Evolutionary conservation across 2,888 invertebrate genomes (phyloP), one percentile per base, ranked within the genome.

Genomic region (Agriopis leucophaearia): DNA sequence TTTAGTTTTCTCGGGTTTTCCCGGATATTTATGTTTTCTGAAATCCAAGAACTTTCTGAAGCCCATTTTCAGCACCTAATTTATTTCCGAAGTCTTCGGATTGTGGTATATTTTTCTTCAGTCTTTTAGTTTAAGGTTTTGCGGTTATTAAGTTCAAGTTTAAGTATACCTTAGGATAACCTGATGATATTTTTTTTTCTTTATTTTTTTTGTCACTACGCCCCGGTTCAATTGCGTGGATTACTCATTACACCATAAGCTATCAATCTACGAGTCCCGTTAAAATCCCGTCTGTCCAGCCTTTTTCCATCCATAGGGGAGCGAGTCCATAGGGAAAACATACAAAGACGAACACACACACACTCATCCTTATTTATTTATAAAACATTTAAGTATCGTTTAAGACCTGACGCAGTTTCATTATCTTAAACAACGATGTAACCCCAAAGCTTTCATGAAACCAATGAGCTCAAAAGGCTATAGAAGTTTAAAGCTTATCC

Each of bases 21-120:
- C 45, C 58, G 63, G 71, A 74, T 73, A 76, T 73, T 76, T 72
- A 73, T 73, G 74, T 72, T 73, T 71, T 69, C 74, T 69, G 68
- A 68, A 69, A 71, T 70, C 71, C 72, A 52, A 66, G 71, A 74
- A 72, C 73, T 72, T 71, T 72, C 72, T 55, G 57, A 55, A 62
- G 68, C 65, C 66, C 71, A 60, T 75, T 75, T 64, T 71, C 70
- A 48, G 51, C 72, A 70, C 71, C 70, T 73, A 71, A 70, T 71
- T 74, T 68, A 74, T 70, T 69, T 66, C 68, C 52, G 65, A 56
- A 35, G 52, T 45, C 36, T n/a, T 60, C 48, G 61, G 61, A 71
- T 69, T 62, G 70, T 44, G 48, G 66, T 47, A 64, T 50, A 48
- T 59, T 69, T 59, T 62, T 52, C 51, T 13, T 3, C 12, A 8